Evolutionary conservation across 2,797 vertebrate species (phyloP).

Genomic region (Epinephelus awoara): DNA sequence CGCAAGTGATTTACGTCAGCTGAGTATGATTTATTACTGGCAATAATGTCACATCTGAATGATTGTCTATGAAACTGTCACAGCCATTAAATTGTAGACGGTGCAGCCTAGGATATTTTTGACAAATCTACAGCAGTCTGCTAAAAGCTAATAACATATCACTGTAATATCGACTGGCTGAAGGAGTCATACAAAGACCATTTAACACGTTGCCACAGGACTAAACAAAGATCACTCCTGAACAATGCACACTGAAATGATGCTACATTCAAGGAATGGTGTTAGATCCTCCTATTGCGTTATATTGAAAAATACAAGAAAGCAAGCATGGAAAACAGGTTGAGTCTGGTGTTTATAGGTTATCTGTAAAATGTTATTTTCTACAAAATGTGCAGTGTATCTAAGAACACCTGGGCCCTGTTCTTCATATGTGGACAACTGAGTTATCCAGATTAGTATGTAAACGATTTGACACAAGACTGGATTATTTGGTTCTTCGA

Average conservation of each 20-base stretch:
- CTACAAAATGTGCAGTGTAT: constrained; percentile 1
- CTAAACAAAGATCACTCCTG: constrained; percentile 7
- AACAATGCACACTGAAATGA: constrained; percentile 19
- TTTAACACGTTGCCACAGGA: constrained; percentile 1
- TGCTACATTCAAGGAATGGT: constrained; percentile 41
- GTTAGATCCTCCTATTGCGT: background rate
- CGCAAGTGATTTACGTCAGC: background rate
- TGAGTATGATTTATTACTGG: constrained; percentile 9
- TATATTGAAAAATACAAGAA: constrained; percentile 20
- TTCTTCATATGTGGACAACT: too few species aligned
- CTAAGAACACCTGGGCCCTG: background rate
- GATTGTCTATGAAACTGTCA: constrained; percentile 41
- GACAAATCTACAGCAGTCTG: constrained; percentile 21
- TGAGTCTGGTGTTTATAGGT: background rate
- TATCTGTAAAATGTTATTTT: background rate
- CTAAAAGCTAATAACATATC: constrained; percentile 31
- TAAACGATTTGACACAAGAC: too few species aligned
- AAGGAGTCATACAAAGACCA: constrained; percentile 13
- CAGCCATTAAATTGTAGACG: constrained; percentile 6
- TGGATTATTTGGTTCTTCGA: too few species aligned
- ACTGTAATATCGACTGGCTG: constrained; percentile 9
- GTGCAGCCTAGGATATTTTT: constrained; percentile 13
- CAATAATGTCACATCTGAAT: background rate
- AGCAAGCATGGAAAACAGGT: constrained; percentile 1
- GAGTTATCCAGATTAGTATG: too few species aligned